These are phyloP conservation scores for Agelastica alni DNA, from an alignment of 2,888 invertebrate genomes.

Conservation along the genomic window DNA sequence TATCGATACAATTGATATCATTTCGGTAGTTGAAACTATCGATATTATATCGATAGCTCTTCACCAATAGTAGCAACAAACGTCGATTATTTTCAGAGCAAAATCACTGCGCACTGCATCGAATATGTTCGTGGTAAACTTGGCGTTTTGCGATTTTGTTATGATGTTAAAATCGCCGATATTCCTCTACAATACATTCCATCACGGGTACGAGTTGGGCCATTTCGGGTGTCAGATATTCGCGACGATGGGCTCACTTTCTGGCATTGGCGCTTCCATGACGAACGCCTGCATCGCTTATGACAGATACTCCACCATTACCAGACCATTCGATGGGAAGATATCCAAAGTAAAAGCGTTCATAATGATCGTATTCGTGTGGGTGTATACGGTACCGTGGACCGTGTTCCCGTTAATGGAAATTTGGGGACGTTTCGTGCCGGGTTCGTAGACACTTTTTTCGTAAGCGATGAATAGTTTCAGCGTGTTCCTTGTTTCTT, in stretches of 20 bases:
- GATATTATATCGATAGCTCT: too few species aligned
- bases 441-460: too few species aligned
- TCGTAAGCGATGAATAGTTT: too few species aligned
- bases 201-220: constrained; percentile 76
- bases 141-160: constrained; percentile 81
- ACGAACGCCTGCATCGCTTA: constrained; percentile 87
- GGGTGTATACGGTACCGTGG: constrained; percentile 82
- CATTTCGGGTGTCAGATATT: constrained; percentile 77
- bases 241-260: constrained; percentile 73
- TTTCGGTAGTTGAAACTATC: too few species aligned
- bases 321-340: constrained; percentile 81
- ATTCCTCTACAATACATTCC: constrained; percentile 83
- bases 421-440: constrained; percentile 85
- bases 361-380: constrained; percentile 72
- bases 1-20: too few species aligned
- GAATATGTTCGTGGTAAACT: constrained; percentile 81
- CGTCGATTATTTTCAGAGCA: constrained; percentile 61
- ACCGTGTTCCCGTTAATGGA: constrained; percentile 76
- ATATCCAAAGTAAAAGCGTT: constrained; percentile 79
- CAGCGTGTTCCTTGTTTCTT: constrained; percentile 34
- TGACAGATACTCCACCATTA: constrained; percentile 80
- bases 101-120: constrained; percentile 78
- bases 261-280: constrained; percentile 78
- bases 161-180: constrained; percentile 88
- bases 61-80: too few species aligned